Evolutionary conservation across 1,140 invertebrate species (phyloP).

Genomic region (Zophobas morio): DNA sequence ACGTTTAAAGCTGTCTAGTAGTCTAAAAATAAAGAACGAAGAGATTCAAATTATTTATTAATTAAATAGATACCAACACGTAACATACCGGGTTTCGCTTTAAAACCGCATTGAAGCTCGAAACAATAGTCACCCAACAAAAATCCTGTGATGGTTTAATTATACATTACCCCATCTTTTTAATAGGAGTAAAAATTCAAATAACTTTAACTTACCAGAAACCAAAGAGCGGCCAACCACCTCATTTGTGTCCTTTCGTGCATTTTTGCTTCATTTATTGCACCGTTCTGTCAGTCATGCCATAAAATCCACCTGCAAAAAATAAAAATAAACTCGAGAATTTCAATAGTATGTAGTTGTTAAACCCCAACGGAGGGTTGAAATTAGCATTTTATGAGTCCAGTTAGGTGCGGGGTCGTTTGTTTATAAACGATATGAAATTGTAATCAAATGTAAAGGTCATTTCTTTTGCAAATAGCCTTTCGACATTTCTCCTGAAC

Average conservation of each 20-base stretch:
- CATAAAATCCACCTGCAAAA: conserved; percentile 44
- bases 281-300: conserved; percentile 12
- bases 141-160: background rate
- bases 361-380: background rate
- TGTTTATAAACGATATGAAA: conserved; percentile 6
- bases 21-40: background rate
- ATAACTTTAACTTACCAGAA: conserved; percentile 37
- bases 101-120: no score
- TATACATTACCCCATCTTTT: no score
- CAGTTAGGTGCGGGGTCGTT: background rate
- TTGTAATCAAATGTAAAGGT: background rate
- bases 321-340: conserved; percentile 17
- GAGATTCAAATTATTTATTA: conserved; percentile 41
- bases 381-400: conserved; percentile 12
- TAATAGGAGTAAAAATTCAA: background rate
- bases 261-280: conserved; percentile 47
- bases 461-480: conserved; percentile 15
- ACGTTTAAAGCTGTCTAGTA: conserved; percentile 19
- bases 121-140: background rate
- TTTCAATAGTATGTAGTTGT: conserved; percentile 9
- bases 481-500: conserved; percentile 23
- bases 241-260: conserved; percentile 14
- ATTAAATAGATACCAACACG: conserved; percentile 18
- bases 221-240: conserved; percentile 19
- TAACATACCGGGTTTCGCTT: no score